Base-by-base conservation (phyloP, 2,888 invertebrate species). In the Lydus trimaculatus region DNA sequence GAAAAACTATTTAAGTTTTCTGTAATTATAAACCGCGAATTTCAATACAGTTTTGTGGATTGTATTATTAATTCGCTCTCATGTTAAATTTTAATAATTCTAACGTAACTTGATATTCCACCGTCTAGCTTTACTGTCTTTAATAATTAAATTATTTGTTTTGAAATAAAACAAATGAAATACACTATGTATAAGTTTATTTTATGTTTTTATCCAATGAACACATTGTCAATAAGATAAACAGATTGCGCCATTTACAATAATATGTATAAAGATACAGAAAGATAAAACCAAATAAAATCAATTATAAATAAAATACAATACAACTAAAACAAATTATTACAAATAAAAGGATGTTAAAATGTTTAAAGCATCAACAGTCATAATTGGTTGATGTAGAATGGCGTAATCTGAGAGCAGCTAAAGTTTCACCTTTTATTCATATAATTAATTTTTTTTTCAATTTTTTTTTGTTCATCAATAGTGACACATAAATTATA, bases 171-270 rank as follows among this genome's bases (percentile, higher is more conserved):
- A 61, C 36, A 25, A 43, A 20, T 31, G 7, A 2, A 56, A 52
- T 65, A 52, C 72, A 75, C 77, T 79, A 79, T 79, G 73, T 75
- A 78, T 75, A 75, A 75, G 79, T 83, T 83, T 83, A 83, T 83
- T 83, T 81, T 78, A 81, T 81, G 76, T 82, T 83, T 79, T 83
- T 82, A 83, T 83, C 82, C 83, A 84, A 84, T 85, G 85, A 85
- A 85, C 84, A 85, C 84, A 84, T 85, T 80, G 79, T 84, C 80
- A 82, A 83, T 79, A 82, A 81, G 80, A 82, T 78, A 78, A 81
- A 82, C 83, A 84, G 81, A 84, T 83, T 82, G 80, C 81, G 81
- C 83, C 83, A 83, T 82, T 81, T 82, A 81, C 79, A 82, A 76
- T 78, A 70, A 28, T 28, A 28, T 4, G 4, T 70, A 56, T n/a